These are phyloP conservation scores for Diadegma fenestrale DNA, from an alignment of 2,888 invertebrate genomes.

Conservation along the genomic window DNA sequence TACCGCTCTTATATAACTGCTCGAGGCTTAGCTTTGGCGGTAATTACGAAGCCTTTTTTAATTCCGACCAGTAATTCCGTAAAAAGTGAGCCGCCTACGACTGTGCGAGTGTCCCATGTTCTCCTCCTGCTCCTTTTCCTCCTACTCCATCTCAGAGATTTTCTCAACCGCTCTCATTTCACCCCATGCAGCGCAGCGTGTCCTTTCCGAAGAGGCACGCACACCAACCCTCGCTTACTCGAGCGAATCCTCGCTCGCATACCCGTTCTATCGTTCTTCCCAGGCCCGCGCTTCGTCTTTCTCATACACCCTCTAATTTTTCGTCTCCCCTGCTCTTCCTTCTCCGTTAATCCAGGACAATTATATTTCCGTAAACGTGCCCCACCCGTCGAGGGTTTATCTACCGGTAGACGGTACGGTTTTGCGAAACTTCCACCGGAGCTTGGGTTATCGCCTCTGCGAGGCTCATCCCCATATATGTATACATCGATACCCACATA, in stretches of 20 bases:
- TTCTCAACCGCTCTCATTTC: slow-evolving; percentile 38
- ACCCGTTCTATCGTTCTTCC: background rate
- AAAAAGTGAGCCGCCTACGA: slow-evolving; percentile 59
- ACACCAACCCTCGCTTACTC: slow-evolving; percentile 5
- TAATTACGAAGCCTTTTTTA: slow-evolving; percentile 67
- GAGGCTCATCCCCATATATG: slow-evolving; percentile 16
- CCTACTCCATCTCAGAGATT: background rate
- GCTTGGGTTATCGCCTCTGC: slow-evolving; percentile 52
- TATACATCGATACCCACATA: background rate
- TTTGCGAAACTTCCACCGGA: slow-evolving; percentile 51
- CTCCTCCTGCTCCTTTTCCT: background rate
- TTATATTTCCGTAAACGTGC: slow-evolving; percentile 68
- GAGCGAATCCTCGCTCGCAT: background rate
- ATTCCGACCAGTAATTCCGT: slow-evolving; percentile 66
- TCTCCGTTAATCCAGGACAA: slow-evolving; percentile 66
- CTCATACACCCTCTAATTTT: slow-evolving; percentile 6
- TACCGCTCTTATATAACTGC: slow-evolving; percentile 7
- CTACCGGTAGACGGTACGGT: slow-evolving; percentile 52
- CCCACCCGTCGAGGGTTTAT: slow-evolving; percentile 67
- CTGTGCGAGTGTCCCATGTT: background rate
- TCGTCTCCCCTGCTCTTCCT: slow-evolving; percentile 14
- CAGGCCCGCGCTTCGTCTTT: background rate
- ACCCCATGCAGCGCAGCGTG: slow-evolving; percentile 1
- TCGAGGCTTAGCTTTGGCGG: slow-evolving; percentile 63
- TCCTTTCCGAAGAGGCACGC: background rate